A percentile compares a stretch with the other conserved stretches of the same genome.
Evolutionary conservation across 2,797 vertebrate species (phyloP).

Genomic region (Falco biarmicus): DNA sequence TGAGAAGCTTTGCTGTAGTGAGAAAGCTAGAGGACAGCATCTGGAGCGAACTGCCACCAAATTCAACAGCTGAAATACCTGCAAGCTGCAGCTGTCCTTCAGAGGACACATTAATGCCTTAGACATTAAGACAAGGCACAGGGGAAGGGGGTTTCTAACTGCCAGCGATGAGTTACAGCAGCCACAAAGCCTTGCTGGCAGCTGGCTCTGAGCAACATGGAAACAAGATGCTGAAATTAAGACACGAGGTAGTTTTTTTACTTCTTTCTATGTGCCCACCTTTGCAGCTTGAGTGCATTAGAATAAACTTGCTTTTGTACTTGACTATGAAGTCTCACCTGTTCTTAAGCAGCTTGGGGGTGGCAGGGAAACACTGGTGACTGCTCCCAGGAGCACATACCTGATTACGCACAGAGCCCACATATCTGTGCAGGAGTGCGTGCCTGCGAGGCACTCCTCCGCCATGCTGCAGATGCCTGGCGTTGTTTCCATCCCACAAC

Average conservation of each 20-base stretch:
- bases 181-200: neutral
- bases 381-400: neutral
- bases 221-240: neutral
- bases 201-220: neutral
- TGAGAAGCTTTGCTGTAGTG: neutral
- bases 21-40: neutral
- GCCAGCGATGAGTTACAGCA: fast-evolving
- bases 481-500: conserved; percentile 53
- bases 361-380: neutral
- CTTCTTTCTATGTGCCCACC: neutral
- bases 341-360: neutral
- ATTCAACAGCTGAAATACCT: neutral
- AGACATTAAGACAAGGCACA: neutral
- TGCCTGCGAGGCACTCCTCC: conserved; percentile 36
- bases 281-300: neutral
- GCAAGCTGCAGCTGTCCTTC: neutral
- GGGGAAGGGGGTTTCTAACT: neutral
- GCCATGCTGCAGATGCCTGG: conserved; percentile 8
- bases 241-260: neutral
- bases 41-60: neutral
- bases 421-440: neutral
- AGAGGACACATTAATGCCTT: neutral
- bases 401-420: neutral
- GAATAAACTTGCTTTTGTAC: neutral
- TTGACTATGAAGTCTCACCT: neutral